These are phyloP conservation scores for Maniola jurtina DNA, from an alignment of 1,140 invertebrate species.

Conservation along the genomic window DNA sequence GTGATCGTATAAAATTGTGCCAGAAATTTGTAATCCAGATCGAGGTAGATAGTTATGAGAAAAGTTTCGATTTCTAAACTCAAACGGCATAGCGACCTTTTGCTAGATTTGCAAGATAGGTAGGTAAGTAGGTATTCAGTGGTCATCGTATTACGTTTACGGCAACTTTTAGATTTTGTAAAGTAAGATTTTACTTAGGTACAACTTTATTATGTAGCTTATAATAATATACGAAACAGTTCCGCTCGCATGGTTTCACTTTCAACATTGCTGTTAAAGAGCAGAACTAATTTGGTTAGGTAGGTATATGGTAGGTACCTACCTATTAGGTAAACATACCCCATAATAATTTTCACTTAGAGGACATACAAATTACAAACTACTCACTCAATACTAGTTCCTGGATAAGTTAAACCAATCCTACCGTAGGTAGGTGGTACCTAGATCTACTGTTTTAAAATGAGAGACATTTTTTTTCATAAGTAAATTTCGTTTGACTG, in stretches of 20 bases:
- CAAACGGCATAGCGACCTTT: constrained; percentile 8
- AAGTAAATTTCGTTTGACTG: background rate
- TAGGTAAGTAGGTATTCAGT: background rate
- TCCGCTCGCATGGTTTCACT: background rate
- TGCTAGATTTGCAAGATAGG: constrained; percentile 11
- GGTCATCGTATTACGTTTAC: constrained; percentile 5
- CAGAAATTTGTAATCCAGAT: constrained; percentile 24
- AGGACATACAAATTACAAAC: too few species aligned
- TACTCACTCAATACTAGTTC: too few species aligned
- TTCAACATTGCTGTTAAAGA: background rate
- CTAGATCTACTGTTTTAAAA: too few species aligned
- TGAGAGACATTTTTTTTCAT: background rate
- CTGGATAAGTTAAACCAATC: too few species aligned
- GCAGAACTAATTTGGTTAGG: background rate
- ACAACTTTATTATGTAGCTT: background rate
- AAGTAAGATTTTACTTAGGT: background rate
- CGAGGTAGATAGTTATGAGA: constrained; percentile 17
- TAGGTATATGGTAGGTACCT: too few species aligned
- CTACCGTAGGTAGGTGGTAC: too few species aligned
- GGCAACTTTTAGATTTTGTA: constrained; percentile 7
- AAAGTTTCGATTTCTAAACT: constrained; percentile 26
- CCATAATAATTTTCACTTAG: too few species aligned
- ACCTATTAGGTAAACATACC: too few species aligned
- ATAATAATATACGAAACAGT: background rate
- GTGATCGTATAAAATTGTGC: constrained; percentile 23